A percentile compares a stretch with the other conserved stretches of the same genome.
Evolutionary conservation across 2,888 invertebrate species (phyloP).

Genomic region (Psococerastis gibbosa): DNA sequence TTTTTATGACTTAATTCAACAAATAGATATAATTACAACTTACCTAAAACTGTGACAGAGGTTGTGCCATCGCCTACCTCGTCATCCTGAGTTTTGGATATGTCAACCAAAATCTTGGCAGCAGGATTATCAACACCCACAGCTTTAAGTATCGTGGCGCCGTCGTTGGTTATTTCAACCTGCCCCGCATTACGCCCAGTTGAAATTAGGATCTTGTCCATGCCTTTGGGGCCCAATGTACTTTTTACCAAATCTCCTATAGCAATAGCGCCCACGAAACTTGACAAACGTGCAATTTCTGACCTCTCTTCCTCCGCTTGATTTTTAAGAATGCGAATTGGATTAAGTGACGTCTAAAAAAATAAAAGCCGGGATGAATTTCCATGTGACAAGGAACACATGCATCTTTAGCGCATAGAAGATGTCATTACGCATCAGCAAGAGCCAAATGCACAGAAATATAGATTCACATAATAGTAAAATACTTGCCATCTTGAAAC

Average conservation of each 20-base stretch:
- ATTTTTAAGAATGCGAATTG: conserved; percentile 81
- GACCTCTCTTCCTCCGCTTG: conserved; percentile 97
- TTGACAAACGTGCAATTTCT: conserved; percentile 91
- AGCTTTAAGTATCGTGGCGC: conserved; percentile 91
- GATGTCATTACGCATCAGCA: not conserved
- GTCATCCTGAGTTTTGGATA: conserved; percentile 95
- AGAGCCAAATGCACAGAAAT: not conserved
- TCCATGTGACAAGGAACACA: not conserved
- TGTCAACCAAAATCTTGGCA: conserved; percentile 96
- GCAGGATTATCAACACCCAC: conserved; percentile 98
- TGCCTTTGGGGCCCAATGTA: conserved; percentile 96
- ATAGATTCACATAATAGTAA: no score
- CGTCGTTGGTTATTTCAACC: conserved; percentile 97
- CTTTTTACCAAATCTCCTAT: conserved; percentile 97
- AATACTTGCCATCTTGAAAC: no score
- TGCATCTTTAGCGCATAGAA: not conserved
- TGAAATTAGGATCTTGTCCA: conserved; percentile 82
- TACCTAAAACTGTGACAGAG: conserved; percentile 82
- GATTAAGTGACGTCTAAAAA: conserved; percentile 81
- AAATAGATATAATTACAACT: no score
- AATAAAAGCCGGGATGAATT: no score
- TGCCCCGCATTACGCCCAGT: conserved; percentile 56
- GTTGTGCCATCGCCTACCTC: conserved; percentile 99
- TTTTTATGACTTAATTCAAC: no score
- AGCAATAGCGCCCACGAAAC: conserved; percentile 96